A percentile compares a stretch with the other conserved stretches of the same genome.
phyloP scores from a whole-genome alignment of 2,113 vertebrate genomes.

The Hypomesus transpacificus region DNA sequence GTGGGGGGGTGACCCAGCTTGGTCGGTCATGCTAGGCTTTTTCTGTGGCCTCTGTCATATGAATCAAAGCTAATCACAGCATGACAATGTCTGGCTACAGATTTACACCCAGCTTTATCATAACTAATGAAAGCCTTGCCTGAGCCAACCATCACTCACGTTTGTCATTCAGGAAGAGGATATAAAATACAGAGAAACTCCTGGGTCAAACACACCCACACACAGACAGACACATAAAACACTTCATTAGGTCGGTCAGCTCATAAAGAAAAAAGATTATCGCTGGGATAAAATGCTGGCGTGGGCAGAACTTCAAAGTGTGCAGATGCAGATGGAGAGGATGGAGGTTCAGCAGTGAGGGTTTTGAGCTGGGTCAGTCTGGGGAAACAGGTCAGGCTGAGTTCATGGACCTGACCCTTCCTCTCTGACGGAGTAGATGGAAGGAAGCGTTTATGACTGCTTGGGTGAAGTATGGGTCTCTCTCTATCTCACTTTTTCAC shows the following conservation, averaged over 20 bases:
- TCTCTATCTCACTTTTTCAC: background rate
- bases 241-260: conserved; percentile 14
- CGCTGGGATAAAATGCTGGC: conserved; percentile 8
- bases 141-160: background rate
- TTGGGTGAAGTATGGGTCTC: too few species aligned
- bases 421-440: too few species aligned
- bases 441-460: too few species aligned
- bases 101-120: background rate
- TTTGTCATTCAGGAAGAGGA: background rate
- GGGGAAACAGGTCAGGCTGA: conserved; percentile 3
- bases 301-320: conserved; percentile 33
- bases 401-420: too few species aligned
- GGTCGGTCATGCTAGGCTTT: background rate
- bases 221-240: conserved; percentile 16
- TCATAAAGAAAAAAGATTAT: background rate
- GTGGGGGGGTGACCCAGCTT: too few species aligned
- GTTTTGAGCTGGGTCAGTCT: conserved; percentile 23
- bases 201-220: background rate
- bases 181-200: background rate
- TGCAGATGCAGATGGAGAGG: background rate
- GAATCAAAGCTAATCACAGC: background rate
- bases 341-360: background rate
- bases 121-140: background rate
- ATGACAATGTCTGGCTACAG: background rate
- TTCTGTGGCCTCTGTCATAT: background rate